Percentiles rank a stretch among this genome's conserved stretches.
Conservation (phyloP, 2,888 invertebrate species). For the Tuberolachnus salignus region DNA sequence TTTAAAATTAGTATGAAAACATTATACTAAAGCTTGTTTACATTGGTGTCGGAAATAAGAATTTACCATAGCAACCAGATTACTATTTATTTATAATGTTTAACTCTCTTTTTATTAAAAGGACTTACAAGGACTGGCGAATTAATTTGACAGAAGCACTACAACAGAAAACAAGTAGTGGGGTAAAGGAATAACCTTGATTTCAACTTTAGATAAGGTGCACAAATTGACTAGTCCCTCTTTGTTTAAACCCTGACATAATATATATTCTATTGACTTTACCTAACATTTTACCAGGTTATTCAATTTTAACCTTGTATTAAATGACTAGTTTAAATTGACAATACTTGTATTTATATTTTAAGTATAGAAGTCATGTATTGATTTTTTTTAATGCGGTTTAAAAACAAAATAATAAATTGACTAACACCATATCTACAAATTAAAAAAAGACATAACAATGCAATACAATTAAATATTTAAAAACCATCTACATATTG, state of each 20-base stretch:
- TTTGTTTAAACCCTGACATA: conserved; percentile 24
- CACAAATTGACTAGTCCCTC: conserved; percentile 38
- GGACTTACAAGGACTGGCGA: not conserved
- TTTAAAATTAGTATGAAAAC: too few species aligned
- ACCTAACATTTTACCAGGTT: not conserved
- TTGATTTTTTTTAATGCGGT: conserved; percentile 17
- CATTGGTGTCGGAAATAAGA: not conserved
- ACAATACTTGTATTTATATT: conserved; percentile 7
- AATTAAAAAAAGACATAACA: not conserved
- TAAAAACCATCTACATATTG: too few species aligned
- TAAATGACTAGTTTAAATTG: conserved; percentile 34
- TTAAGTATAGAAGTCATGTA: not conserved
- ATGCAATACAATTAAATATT: not conserved
- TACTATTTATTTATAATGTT: conserved; percentile 23
- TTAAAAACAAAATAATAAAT: conserved; percentile 18
- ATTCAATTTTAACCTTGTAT: conserved; percentile 37
- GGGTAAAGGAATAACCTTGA: conserved; percentile 41
- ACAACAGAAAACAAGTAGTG: conserved; percentile 21
- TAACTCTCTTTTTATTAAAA: conserved; percentile 9
- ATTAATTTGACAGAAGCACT: conserved; percentile 44
- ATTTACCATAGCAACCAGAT: conserved; percentile 34
- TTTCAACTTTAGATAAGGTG: conserved; percentile 36
- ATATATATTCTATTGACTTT: conserved; percentile 45
- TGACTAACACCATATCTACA: not conserved
- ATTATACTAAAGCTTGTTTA: conserved; percentile 6